A percentile compares a stretch with the other conserved stretches of the same genome.
Conservation (phyloP, 2,888 invertebrate genomes). For the Shargacucullia verbasci region DNA sequence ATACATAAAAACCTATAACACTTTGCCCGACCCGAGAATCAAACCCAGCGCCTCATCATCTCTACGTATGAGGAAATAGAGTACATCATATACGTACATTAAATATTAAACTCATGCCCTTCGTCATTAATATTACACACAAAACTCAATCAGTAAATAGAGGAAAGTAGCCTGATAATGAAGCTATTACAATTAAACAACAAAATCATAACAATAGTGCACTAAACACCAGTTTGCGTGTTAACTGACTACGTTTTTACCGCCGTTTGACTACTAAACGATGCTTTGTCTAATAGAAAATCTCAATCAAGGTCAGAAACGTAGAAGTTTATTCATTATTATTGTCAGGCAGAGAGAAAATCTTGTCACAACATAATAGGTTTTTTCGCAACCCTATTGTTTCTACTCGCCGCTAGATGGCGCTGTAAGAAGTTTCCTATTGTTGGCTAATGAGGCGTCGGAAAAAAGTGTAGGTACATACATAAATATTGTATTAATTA, state of each 20-base stretch:
- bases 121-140: too few relatives aligned
- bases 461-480: slow-evolving; percentile 10
- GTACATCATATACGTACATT: too few relatives aligned
- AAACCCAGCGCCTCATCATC: too few relatives aligned
- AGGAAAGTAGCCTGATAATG: slow-evolving; percentile 6
- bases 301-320: slow-evolving; percentile 56
- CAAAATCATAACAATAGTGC: slow-evolving; percentile 13
- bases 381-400: slow-evolving; percentile 74
- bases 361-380: slow-evolving; percentile 35
- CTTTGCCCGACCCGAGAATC: too few relatives aligned
- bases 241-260: slow-evolving; percentile 35
- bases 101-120: too few relatives aligned
- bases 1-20: too few relatives aligned
- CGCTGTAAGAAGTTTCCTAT: slow-evolving; percentile 62
- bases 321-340: slow-evolving; percentile 32
- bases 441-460: slow-evolving; percentile 16
- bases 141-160: background rate
- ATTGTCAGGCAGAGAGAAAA: slow-evolving; percentile 63
- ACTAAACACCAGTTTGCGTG: slow-evolving; percentile 27
- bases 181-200: background rate
- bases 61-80: too few relatives aligned
- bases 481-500: too few relatives aligned
- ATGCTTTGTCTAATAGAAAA: slow-evolving; percentile 54
- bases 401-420: slow-evolving; percentile 79
- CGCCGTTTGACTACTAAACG: slow-evolving; percentile 27